These are phyloP conservation scores for Alaudala cheleensis DNA, from an alignment of 2,113 vertebrate species.

Conservation along the genomic window DNA sequence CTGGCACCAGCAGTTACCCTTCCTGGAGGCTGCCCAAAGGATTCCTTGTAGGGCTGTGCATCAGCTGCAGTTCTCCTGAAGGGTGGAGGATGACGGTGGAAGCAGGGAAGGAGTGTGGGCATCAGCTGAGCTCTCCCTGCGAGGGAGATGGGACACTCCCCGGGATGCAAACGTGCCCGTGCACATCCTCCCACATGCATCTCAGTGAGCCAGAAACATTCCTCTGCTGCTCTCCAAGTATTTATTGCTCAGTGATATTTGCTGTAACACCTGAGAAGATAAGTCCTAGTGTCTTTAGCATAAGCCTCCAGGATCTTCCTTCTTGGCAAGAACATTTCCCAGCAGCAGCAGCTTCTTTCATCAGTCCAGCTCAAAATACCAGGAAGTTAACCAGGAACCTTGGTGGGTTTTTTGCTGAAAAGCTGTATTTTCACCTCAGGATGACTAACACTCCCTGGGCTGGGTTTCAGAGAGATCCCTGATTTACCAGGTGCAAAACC, in stretches of 20 bases:
- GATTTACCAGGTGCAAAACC: background rate
- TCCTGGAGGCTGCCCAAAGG: background rate
- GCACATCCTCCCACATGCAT: background rate
- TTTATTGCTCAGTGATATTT: conserved; percentile 20
- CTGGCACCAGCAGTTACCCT: rapidly evolving
- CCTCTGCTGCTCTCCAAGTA: background rate
- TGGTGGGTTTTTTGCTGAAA: background rate
- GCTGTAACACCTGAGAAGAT: conserved; percentile 52
- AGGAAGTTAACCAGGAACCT: background rate
- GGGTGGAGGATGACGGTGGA: background rate
- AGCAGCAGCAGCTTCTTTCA: background rate
- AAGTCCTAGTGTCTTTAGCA: conserved; percentile 28
- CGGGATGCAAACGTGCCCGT: background rate
- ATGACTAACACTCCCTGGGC: background rate
- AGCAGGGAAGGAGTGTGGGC: background rate
- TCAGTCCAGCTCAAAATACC: background rate
- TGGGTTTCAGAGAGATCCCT: background rate
- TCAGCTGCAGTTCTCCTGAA: background rate
- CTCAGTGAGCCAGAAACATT: background rate
- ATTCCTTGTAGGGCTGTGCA: rapidly evolving
- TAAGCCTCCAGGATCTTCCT: conserved; percentile 42
- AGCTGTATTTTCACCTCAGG: background rate
- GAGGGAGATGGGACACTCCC: background rate
- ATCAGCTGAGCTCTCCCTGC: background rate
- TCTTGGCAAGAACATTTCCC: background rate